Evolutionary conservation across 1,140 invertebrate species (phyloP), one percentile per base, ranked within the genome.

Genomic region (Drosophila watanabei): DNA sequence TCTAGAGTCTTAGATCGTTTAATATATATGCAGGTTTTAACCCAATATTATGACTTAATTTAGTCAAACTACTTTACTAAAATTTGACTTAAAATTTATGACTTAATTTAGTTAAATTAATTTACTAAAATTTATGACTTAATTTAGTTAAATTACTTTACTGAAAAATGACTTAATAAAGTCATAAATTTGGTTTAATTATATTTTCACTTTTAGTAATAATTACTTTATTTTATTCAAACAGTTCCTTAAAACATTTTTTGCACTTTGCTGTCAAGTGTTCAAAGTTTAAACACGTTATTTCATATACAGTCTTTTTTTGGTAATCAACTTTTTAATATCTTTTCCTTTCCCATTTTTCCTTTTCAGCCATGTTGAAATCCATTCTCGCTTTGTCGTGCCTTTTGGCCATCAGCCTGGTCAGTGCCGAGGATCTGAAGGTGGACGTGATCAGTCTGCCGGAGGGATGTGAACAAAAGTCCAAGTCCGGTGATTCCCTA

Each of bases 401-500:
- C 92, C 91, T 93, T 70, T 68, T 93, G 75, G 79, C 94, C 59
- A 65, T 62, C 63, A 78, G 94, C 68, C 54, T 71, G 28, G 94
- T 93, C 46, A 93, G 91, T 58, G 94, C 93, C 80, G 93, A 88
- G 62, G 84, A 94, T 63, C 94, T 98, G 49, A 97, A 98, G 94
- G 95, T 98, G 77, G 97, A 98, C 80, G 95, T 96, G 59, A 79
- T 97, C 16, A 96, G 95, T 93, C 95, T 95, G 69, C 97, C 97
- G 4, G 97, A 98, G 82, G 94, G 95, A 49, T 98, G 98, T 94
- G 95, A 96, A 5, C 94, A 95, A 77, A 97, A 97, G 93, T 96
- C 97, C n/a, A 98, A 98, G 93, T 95, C 95, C 70, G 97, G 97
- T 33, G 97, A 98, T 93, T 96, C 97, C 94, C 95, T 99, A 39